Evolutionary conservation across 1,140 invertebrate species (phyloP).

Genomic region (Eriocheir sinensis): DNA sequence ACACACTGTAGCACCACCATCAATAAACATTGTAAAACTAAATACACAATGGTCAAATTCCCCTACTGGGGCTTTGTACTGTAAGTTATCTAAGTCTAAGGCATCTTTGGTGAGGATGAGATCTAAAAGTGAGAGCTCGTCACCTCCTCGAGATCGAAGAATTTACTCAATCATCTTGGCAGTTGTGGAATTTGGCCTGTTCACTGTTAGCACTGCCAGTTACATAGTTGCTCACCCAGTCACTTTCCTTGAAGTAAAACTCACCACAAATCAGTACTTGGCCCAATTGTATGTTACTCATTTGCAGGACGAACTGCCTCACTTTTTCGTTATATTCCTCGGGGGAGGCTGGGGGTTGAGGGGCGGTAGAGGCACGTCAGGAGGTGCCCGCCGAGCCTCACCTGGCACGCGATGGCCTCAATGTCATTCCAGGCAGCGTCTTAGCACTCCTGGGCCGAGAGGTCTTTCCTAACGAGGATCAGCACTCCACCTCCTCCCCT

Average conservation of each 20-base stretch:
- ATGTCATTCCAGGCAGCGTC: background rate
- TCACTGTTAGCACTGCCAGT: background rate
- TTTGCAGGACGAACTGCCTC: background rate
- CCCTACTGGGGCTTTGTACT: conserved; percentile 54
- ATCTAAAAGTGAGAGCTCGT: background rate
- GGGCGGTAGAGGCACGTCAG: background rate
- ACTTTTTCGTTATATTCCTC: background rate
- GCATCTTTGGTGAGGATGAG: conserved; percentile 36
- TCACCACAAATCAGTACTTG: conserved; percentile 35
- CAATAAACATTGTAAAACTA: too few relatives aligned
- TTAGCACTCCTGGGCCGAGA: background rate
- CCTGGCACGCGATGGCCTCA: conserved; percentile 4
- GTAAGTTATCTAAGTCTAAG: background rate
- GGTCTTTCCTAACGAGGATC: conserved; percentile 1
- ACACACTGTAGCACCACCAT: background rate
- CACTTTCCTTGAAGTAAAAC: conserved; percentile 43
- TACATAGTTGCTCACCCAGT: background rate
- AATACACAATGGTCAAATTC: background rate
- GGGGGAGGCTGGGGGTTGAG: background rate
- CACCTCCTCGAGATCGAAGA: conserved; percentile 17
- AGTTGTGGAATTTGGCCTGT: background rate
- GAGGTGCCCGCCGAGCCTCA: background rate
- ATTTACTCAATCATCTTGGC: conserved; percentile 18
- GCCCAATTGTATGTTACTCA: background rate
- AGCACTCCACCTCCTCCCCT: background rate